Conservation (phyloP, 2,797 vertebrate species). For the Novumbra hubbsi region DNA sequence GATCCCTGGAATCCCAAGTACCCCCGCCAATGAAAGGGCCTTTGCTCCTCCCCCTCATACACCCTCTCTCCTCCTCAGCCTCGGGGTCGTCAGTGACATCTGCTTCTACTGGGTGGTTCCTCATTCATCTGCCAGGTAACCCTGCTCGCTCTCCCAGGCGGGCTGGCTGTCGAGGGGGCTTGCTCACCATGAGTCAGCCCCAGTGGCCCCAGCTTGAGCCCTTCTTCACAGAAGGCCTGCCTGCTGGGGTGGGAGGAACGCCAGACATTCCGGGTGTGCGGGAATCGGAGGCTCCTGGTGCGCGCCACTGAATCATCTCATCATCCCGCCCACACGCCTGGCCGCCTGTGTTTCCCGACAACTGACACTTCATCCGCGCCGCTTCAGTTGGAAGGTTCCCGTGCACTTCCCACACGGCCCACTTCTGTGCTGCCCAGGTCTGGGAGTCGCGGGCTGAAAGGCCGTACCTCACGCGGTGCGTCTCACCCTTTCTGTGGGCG, state of each 20-base stretch:
- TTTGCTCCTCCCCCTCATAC: background rate
- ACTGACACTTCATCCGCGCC: background rate
- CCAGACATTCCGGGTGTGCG: constrained; percentile 63
- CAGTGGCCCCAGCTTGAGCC: constrained; percentile 19
- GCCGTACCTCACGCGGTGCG: background rate
- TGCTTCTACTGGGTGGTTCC: constrained; percentile 11
- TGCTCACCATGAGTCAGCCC: constrained; percentile 13
- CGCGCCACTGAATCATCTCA: constrained; percentile 34
- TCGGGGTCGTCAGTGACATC: constrained; percentile 28
- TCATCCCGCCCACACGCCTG: background rate
- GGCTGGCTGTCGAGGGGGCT: constrained; percentile 1
- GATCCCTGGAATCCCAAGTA: background rate
- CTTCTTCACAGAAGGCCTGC: constrained; percentile 22
- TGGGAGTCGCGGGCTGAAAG: background rate
- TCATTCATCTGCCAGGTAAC: constrained; percentile 14
- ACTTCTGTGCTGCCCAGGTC: background rate
- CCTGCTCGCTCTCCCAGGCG: constrained; percentile 24
- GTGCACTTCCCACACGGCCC: background rate
- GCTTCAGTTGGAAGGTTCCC: background rate
- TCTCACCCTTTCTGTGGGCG: background rate
- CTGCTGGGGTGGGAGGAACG: constrained; percentile 45
- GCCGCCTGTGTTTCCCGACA: background rate
- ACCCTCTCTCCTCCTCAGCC: background rate
- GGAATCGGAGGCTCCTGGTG: constrained; percentile 40
- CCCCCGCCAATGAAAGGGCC: constrained; percentile 3